Base-by-base conservation (phyloP, 1,140 invertebrate species). In the Drosophila aff. region DNA sequence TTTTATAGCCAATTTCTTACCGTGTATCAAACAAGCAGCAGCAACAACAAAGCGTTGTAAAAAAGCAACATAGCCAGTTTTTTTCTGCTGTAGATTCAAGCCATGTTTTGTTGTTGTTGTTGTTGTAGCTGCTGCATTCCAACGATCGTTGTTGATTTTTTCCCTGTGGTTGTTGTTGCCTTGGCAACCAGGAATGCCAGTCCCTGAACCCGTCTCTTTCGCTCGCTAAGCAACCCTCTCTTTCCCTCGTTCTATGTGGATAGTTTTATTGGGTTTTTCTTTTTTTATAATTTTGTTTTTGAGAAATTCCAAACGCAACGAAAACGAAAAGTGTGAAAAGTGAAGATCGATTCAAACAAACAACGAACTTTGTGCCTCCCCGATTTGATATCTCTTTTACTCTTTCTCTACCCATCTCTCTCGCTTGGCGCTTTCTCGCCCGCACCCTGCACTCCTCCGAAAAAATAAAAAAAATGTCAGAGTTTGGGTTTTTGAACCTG, bases 261-360 rank as follows among this genome's bases (percentile, higher is more conserved):
- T 52, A 26, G 21, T 23, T 57, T 59, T 23, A 23, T 59, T 69
- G 49, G 55, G 50, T 78, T 77, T 81, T 71, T 74, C 18, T 11
- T 46, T 46, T 10, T 13, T 81, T 68, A 71, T 10, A 21, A 2
- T 38, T 23, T 55, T 55, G 38, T 23, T 38, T 57, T 57, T 40
- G 21, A 75, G 78, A 89, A 90, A 89, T 89, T 90, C 85, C 84
- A 81, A 52, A 65, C 66, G 58, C 58, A 89, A 89, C 85, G 85
- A 89, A 89, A 89, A 73, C 79, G 81, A 89, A 89, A 89, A 90
- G 85, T 89, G 85, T 89, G 79, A 89, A 89, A 90, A 89, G 85
- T 89, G 85, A 89, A 90, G 84, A 74, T 57, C 53, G 76, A 64
- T 53, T 26, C 58, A 52, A 49, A 36, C 57, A 41, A 63, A 43